A percentile compares a stretch with the other conserved stretches of the same genome.
phyloP scores from a whole-genome alignment of 2,888 invertebrate genomes.

The Andrena dorsata region DNA sequence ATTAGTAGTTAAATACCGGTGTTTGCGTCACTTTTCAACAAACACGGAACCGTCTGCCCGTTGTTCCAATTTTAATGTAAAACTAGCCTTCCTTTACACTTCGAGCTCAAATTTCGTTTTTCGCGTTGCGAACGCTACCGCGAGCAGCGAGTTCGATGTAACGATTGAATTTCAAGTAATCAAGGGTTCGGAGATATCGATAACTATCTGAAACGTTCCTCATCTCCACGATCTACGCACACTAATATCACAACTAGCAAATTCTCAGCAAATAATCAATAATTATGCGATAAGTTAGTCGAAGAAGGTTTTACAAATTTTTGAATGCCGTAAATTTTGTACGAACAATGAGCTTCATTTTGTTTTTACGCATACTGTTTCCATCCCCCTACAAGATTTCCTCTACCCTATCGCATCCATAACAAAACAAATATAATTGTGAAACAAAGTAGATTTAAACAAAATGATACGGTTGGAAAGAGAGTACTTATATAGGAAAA shows the following conservation, averaged over 20 bases:
- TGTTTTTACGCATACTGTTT: too few species aligned
- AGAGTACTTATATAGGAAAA: too few species aligned
- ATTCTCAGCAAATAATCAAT: too few species aligned
- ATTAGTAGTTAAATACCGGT: conserved; percentile 51
- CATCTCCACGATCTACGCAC: neutral
- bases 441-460: too few species aligned
- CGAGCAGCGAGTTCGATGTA: neutral
- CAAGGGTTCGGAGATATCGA: neutral
- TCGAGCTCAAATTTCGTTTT: neutral
- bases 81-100: neutral
- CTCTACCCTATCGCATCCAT: too few species aligned
- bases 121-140: neutral
- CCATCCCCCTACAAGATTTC: too few species aligned
- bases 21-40: conserved; percentile 25
- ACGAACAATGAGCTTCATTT: too few species aligned
- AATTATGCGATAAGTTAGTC: neutral
- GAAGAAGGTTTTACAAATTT: too few species aligned
- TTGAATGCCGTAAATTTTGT: too few species aligned
- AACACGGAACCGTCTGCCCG: neutral
- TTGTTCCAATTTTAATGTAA: conserved; percentile 13
- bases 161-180: neutral
- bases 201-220: neutral
- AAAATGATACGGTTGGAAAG: too few species aligned
- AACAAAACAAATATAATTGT: too few species aligned
- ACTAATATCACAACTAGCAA: neutral